Conservation (phyloP, 2,888 invertebrate genomes). For the Coremacera marginata region DNA sequence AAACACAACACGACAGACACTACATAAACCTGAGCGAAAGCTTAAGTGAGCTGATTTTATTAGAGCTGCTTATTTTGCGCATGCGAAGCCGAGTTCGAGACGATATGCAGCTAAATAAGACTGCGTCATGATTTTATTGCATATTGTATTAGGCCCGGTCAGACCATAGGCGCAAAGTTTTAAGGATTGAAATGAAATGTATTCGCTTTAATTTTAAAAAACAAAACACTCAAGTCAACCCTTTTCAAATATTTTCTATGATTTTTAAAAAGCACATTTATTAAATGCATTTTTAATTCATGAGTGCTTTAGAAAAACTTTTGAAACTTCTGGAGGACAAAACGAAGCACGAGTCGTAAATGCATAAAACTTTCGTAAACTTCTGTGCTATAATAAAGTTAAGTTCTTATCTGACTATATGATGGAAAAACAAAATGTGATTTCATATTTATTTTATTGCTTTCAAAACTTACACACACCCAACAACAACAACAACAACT, state of each 20-base stretch:
- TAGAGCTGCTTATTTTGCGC: neutral
- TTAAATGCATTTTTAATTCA: too few relatives aligned
- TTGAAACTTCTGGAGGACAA: too few relatives aligned
- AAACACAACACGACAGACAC: neutral
- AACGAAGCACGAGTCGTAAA: constrained; percentile 42
- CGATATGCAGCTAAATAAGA: neutral
- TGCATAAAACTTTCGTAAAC: constrained; percentile 48
- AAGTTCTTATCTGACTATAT: constrained; percentile 45
- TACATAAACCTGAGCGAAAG: neutral
- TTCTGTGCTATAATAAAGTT: constrained; percentile 46
- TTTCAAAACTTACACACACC: too few relatives aligned
- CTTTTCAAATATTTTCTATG: too few relatives aligned
- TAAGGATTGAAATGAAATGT: neutral
- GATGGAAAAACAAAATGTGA: constrained; percentile 42
- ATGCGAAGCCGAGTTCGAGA: neutral
- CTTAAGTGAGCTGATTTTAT: neutral
- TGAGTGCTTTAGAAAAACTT: too few relatives aligned
- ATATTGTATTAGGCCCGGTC: neutral
- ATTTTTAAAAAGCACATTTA: too few relatives aligned
- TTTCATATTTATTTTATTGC: constrained; percentile 41
- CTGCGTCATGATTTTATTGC: constrained; percentile 4
- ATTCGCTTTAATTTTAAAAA: too few relatives aligned
- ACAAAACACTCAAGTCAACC: too few relatives aligned
- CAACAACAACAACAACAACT: too few relatives aligned
- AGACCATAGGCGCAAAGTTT: neutral